Evolutionary conservation across 2,888 invertebrate genomes (phyloP), one percentile per base, ranked within the genome.

Genomic region (Ectemnius continuus): DNA sequence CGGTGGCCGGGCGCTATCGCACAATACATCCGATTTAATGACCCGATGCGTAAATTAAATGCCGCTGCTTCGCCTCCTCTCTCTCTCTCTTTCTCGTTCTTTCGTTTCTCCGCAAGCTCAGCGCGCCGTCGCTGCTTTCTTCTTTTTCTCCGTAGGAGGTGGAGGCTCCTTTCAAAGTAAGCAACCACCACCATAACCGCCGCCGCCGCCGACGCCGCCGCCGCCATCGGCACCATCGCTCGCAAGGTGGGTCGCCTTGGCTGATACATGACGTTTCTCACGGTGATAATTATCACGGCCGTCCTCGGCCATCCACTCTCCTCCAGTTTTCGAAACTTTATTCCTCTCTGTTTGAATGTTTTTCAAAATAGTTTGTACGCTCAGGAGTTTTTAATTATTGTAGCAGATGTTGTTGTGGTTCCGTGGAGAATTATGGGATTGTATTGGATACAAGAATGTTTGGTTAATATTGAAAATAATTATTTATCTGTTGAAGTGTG

Each of bases 21-120:
- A 78, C 83, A 80, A 83, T 81, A 82, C 81, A 85, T 85, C 82
- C 82, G 79, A 86, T 86, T 88, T 87, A 88, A 88, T 85, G 87
- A 87, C 80, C 79, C 81, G 79, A 81, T 81, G 84, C 83, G 86
- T 87, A 87, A 87, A 87, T 87, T 86, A 88, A 85, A 80, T 79
- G 80, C 72, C 62, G 59, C 69, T 61, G 72, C 71, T 64, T 65
- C 76, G 60, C 74, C 61, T 56, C 59, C 61, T 61, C 56, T 67
- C 60, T 64, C 56, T 61, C 56, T 67, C 60, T 66, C 56, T 75
- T 75, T 36, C 61, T 74, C 60, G 61, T 67, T 56, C 72, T 61
- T 46, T 62, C 71, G 75, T 63, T 52, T 61, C 60, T 62, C 58
- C 67, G 61, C 73, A 57, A 61, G 47, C 71, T 63, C 64, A 61